A percentile compares a stretch with the other conserved stretches of the same genome.
These are phyloP conservation scores for Miltochrista miniata DNA, from an alignment of 2,888 invertebrate species.

Conservation along the genomic window DNA sequence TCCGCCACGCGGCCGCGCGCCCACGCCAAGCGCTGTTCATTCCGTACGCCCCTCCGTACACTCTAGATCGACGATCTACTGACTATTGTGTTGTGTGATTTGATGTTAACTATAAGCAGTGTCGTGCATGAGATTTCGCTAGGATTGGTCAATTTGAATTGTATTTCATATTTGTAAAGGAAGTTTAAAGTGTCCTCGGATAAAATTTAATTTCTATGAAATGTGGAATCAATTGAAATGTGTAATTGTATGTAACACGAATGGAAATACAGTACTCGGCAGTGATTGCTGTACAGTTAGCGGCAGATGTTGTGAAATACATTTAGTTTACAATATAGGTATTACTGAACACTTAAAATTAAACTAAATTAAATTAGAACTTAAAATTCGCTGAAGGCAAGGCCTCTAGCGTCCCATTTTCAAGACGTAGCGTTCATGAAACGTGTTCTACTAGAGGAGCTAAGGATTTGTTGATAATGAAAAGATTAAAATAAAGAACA, in stretches of 20 bases:
- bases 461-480: no score
- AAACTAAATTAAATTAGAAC: no score
- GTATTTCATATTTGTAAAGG: constrained; percentile 21
- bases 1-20: constrained; percentile 53
- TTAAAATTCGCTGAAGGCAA: no score
- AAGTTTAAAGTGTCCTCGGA: constrained; percentile 21
- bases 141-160: constrained; percentile 50
- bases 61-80: constrained; percentile 68
- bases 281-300: no score
- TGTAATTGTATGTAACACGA: constrained; percentile 35
- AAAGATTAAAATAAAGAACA: no score
- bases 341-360: no score
- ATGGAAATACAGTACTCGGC: constrained; percentile 15
- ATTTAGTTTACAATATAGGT: no score
- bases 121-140: constrained; percentile 46
- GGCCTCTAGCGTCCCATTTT: no score
- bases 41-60: constrained; percentile 75
- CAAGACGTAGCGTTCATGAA: no score
- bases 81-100: constrained; percentile 73
- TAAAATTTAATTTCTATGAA: constrained; percentile 25
- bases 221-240: constrained; percentile 36
- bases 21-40: constrained; percentile 66
- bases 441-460: no score
- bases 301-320: no score
- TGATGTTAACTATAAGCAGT: constrained; percentile 64